These are phyloP conservation scores for Cenopis cana DNA, from an alignment of 2,888 invertebrate genomes.

Conservation along the genomic window DNA sequence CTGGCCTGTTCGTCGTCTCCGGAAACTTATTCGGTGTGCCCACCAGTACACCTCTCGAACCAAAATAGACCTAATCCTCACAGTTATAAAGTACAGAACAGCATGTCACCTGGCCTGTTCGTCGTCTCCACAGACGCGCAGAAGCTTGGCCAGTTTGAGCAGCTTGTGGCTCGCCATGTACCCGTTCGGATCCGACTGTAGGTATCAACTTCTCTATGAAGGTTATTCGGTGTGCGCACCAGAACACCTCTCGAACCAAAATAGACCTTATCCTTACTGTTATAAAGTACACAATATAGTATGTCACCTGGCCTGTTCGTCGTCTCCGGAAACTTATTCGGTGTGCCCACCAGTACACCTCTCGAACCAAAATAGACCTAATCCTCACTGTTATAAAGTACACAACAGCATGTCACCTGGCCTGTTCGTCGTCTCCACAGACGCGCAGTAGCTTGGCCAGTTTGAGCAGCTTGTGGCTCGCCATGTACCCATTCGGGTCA, in stretches of 20 bases:
- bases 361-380: neutral
- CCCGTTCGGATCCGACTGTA: constrained; percentile 72
- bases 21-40: constrained; percentile 68
- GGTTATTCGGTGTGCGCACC: constrained; percentile 55
- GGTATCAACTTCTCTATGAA: too few relatives aligned
- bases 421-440: constrained; percentile 78
- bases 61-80: neutral
- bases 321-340: constrained; percentile 78
- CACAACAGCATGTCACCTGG: constrained; percentile 56
- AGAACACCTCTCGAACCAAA: neutral
- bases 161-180: constrained; percentile 87
- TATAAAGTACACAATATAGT: neutral
- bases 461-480: constrained; percentile 86
- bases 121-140: constrained; percentile 85
- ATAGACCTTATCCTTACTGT: neutral
- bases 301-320: constrained; percentile 70
- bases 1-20: constrained; percentile 78
- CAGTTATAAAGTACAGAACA: neutral
- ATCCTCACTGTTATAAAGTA: neutral
- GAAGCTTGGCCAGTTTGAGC: constrained; percentile 86
- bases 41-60: neutral
- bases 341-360: constrained; percentile 73
- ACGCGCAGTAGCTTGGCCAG: constrained; percentile 87
- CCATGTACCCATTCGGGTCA: constrained; percentile 85
- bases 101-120: constrained; percentile 64